Evolutionary conservation across 1,140 invertebrate species (phyloP), one percentile per base, ranked within the genome.

Genomic region (Globodera rostochiensis): DNA sequence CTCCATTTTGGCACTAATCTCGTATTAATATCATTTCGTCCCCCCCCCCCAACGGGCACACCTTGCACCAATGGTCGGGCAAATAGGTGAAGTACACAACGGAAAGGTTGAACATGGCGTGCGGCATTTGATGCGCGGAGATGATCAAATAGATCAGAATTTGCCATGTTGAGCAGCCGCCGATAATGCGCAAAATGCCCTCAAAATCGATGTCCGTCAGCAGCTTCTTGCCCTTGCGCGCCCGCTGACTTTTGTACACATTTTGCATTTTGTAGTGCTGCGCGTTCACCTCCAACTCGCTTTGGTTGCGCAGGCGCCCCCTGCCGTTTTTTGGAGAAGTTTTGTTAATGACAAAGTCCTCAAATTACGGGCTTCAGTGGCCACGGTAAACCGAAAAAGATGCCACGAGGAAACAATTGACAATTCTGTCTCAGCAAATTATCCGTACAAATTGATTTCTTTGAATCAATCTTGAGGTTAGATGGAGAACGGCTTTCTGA

Each of bases 1-100:
- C 36, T 36, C 36, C 36, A 36, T 36, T 36, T 36, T 36, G 36
- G 36, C 36, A 36, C 36, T 36, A 36, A 36, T 36, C 36, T 36
- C 36, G 36, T 36, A 36, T 36, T 36, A 36, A 36, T 36, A 36
- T 36, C 25, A 11, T 36, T 76, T 86, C n/a, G n/a, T 45, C 45
- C 25, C 46, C 36, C 25, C 45, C 25, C 46, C 36, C 25, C 25
- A 50, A 46, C 47, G 46, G 57, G 36, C 36, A 36, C 36, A 87
- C 85, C 79, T 88, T 86, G 77, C 87, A 88, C 88, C 88, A 89
- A 82, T 89, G 88, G 81, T 89, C 88, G 6, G 88, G 88, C 70
- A 86, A 84, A 78, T 88, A 90, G 36, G 84, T 86, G 21, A 87
- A 83, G 67, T 86, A 86, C 46, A 86, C 83, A 36, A 85, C 84